Conservation (phyloP, 2,113 vertebrate genomes). For the Xenotilapia longispinis region DNA sequence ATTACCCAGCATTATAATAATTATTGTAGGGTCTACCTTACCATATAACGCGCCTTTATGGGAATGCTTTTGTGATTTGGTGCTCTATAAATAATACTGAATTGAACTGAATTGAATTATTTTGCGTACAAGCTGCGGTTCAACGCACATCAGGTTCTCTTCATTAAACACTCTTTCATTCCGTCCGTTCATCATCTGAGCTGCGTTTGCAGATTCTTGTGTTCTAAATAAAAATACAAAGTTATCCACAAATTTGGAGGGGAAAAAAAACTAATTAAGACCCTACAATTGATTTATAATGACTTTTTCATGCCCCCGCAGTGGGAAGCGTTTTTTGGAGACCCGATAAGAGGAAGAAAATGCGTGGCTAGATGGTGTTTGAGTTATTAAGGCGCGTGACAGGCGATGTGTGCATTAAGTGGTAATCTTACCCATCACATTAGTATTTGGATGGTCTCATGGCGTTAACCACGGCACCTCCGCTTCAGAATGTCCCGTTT, state of each 20-base stretch:
- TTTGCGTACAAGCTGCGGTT: not conserved
- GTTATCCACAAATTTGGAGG: not conserved
- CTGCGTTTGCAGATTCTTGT: rapidly evolving
- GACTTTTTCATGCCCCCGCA: rapidly evolving
- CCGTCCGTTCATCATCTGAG: not conserved
- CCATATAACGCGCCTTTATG: not conserved
- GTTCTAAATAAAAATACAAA: not conserved
- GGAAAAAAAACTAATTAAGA: rapidly evolving
- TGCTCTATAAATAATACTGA: not conserved
- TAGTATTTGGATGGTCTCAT: constrained; percentile 19
- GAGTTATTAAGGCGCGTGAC: too few relatives aligned
- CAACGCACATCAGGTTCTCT: not conserved
- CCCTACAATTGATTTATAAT: rapidly evolving
- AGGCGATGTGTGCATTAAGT: not conserved
- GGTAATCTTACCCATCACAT: constrained; percentile 38
- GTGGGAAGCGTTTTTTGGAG: not conserved
- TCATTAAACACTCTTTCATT: not conserved
- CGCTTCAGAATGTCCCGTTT: not conserved
- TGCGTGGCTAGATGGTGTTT: not conserved
- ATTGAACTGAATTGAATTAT: not conserved
- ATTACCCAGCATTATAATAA: not conserved
- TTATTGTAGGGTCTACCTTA: not conserved
- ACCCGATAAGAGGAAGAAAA: rapidly evolving
- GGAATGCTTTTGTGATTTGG: not conserved
- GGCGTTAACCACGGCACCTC: not conserved